Base-by-base conservation (phyloP, 2,797 vertebrate genomes). In the Leontopithecus rosalia region DNA sequence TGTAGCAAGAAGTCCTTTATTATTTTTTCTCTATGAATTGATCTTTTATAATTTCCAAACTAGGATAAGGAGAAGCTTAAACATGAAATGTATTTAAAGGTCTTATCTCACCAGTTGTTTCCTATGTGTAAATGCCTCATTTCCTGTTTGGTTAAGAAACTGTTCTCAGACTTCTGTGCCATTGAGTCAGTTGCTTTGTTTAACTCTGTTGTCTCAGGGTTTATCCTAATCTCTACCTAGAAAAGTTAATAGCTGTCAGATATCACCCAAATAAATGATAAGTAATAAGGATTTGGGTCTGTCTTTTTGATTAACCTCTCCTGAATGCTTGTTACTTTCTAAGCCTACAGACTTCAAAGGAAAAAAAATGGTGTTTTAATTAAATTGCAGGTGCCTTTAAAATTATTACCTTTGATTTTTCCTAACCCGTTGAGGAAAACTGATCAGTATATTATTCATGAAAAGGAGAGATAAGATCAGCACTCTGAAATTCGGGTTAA, bases 71-170 rank as follows among this genome's bases (percentile, higher is more conserved):
- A 84, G 50, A 87, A 39, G 15, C 61, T 95, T 57, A 83, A 88
- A 67, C 83, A 36, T 80, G 36, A 92, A 89, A 22, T 84, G 22
- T 94, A 41, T 61, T 80, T 90, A 81, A 91, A 83, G 41, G 57
- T 88, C 79, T 94, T 92, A 90, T 28, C 67, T 41, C 4, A 19
- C 33, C 58, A 92, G 67, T 88, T 98, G 67, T 93, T 97, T 96
- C 72, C 90, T 76, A 6, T 93, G 46, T 94, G 75, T 86, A 81
- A 87, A 70, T 85, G 70, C 91, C 72, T 92, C 58, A 73, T 94
- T 95, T 97, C 86, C 95, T 89, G 48, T 96, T 91, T 90, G 72
- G 77, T 52, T 82, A 58, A 76, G 43, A 86, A 86, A 46, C 39
- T 75, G 50, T 76, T 95, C 77, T 94, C 24, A 75, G 36, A 50